A percentile compares a stretch with the other conserved stretches of the same genome.
phyloP scores from a whole-genome alignment of 2,797 vertebrate genomes.

The Sebastes hubbsi region DNA sequence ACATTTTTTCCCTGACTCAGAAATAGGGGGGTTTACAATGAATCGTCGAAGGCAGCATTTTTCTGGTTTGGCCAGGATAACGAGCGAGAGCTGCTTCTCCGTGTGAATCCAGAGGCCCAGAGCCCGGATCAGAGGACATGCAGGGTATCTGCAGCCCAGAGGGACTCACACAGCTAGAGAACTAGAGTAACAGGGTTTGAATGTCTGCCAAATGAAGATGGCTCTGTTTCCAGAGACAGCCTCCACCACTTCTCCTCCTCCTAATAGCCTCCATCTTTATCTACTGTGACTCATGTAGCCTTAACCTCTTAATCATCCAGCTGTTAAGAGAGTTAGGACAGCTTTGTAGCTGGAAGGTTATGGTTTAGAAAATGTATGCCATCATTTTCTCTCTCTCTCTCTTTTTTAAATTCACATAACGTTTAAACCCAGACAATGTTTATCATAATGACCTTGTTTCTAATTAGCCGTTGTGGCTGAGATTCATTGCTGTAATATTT shows the following conservation, averaged over 20 bases:
- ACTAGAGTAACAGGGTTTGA: constrained; percentile 25
- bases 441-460: neutral
- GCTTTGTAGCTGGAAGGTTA: neutral
- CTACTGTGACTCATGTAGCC: constrained; percentile 9
- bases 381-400: neutral
- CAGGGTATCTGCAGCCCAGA: constrained; percentile 22
- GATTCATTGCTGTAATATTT: constrained; percentile 30
- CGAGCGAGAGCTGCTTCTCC: neutral
- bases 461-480: neutral
- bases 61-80: neutral
- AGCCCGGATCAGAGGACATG: constrained; percentile 22
- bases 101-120: neutral
- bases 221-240: constrained; percentile 37
- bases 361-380: neutral
- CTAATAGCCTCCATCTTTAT: constrained; percentile 49
- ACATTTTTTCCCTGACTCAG: neutral
- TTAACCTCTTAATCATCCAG: constrained; percentile 28
- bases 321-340: neutral
- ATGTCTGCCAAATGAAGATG: constrained; percentile 49
- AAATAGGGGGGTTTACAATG: neutral
- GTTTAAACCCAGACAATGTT: neutral
- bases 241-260: constrained; percentile 17
- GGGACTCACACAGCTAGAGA: constrained; percentile 8
- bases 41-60: neutral
- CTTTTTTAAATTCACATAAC: neutral